Percentiles rank a stretch among this genome's conserved stretches.
phyloP scores from a whole-genome alignment of 1,140 invertebrate species.

The Octopus sinensis region DNA sequence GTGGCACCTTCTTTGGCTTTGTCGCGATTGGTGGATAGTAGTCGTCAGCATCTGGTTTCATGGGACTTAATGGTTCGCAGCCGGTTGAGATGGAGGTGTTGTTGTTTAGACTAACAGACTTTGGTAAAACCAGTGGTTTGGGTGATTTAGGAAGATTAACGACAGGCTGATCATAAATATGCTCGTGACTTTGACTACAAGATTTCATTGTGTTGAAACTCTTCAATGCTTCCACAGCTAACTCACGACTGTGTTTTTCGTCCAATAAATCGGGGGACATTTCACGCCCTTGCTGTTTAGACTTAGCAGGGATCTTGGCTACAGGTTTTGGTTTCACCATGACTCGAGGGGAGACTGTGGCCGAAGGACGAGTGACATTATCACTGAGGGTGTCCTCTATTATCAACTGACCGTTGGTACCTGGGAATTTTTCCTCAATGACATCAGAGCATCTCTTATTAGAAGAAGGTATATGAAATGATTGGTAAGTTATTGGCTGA shows the following conservation, averaged over 20 bases:
- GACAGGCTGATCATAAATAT: slow-evolving; percentile 49
- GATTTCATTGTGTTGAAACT: slow-evolving; percentile 12
- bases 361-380: slow-evolving; percentile 59
- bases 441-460: slow-evolving; percentile 24
- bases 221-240: slow-evolving; percentile 39
- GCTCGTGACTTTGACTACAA: slow-evolving; percentile 28
- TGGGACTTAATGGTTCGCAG: no score
- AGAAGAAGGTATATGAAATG: slow-evolving; percentile 64
- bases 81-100: neutral
- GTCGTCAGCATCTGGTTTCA: no score
- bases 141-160: slow-evolving; percentile 31
- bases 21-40: slow-evolving; percentile 31
- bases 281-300: slow-evolving; percentile 48
- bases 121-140: slow-evolving; percentile 28
- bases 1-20: slow-evolving; percentile 60
- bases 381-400: slow-evolving; percentile 8
- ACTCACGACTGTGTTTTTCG: slow-evolving; percentile 41
- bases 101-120: slow-evolving; percentile 16
- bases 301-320: slow-evolving; percentile 75
- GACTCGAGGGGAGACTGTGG: slow-evolving; percentile 72
- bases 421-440: slow-evolving; percentile 23
- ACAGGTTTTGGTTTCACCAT: slow-evolving; percentile 73
- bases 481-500: slow-evolving; percentile 66
- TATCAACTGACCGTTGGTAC: slow-evolving; percentile 75
- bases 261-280: slow-evolving; percentile 42